phyloP scores from a whole-genome alignment of 37 sponge, comb jelly and placozoan species.

The Beroe ovata region DNA sequence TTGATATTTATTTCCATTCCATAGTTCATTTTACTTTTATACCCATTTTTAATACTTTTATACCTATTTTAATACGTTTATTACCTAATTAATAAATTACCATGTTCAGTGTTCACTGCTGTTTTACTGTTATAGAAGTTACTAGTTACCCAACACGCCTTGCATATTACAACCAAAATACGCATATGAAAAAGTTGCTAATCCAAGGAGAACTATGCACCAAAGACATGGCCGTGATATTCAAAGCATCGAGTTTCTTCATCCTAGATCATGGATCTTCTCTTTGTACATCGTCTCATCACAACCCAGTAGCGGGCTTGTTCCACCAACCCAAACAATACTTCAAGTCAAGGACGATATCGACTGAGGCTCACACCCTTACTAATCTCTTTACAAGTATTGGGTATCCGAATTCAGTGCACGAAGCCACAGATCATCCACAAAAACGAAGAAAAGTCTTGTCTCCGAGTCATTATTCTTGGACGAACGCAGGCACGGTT shows the following conservation, averaged over 20 bases:
- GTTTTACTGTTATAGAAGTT: no score
- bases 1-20: no score
- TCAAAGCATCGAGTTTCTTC: not conserved
- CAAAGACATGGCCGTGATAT: not conserved
- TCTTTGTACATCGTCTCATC: not conserved
- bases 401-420: not conserved
- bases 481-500: not conserved
- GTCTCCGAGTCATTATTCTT: not conserved
- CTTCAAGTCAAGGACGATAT: not conserved
- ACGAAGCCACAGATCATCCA: not conserved
- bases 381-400: not conserved
- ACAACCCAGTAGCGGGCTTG: not conserved
- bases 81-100: no score
- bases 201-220: no score
- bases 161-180: no score
- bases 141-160: no score
- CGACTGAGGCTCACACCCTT: not conserved
- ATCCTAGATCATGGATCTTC: not conserved
- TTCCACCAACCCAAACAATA: constrained; percentile 59
- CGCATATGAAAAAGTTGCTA: no score
- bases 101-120: no score
- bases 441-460: constrained; percentile 8
- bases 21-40: no score
- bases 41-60: no score
- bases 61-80: no score